Percentiles rank a stretch among this genome's conserved stretches.
Conservation (phyloP, 2,113 vertebrate species). For the Phrynocephalus versicolor region DNA sequence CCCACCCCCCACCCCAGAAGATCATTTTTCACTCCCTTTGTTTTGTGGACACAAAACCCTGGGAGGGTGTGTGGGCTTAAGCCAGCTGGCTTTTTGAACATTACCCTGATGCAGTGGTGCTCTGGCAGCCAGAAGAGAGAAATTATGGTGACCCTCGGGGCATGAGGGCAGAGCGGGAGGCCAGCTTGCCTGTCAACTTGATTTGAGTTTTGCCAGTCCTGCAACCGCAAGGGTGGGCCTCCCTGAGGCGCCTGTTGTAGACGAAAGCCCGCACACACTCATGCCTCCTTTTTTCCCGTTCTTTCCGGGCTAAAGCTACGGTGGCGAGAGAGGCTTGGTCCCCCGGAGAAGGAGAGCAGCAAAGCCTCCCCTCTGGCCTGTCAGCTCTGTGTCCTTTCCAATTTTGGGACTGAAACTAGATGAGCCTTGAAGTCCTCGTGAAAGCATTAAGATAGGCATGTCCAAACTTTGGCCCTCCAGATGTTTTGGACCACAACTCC, state of each 20-base stretch:
- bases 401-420: not conserved
- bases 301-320: not conserved
- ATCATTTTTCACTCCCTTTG: not conserved
- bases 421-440: not conserved
- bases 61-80: too few relatives aligned
- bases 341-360: not conserved
- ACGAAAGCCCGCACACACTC: not conserved
- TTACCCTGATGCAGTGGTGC: not conserved
- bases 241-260: not conserved
- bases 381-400: not conserved
- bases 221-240: not conserved
- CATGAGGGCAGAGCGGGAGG: not conserved
- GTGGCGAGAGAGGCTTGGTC: not conserved
- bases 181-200: not conserved
- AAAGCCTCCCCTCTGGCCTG: not conserved
- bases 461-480: too few relatives aligned
- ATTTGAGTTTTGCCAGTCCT: slow-evolving; percentile 13
- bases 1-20: not conserved
- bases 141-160: not conserved
- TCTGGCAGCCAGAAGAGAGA: not conserved
- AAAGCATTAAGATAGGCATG: not conserved
- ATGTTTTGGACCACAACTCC: too few relatives aligned
- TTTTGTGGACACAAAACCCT: not conserved
- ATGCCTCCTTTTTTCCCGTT: not conserved
- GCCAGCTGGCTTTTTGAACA: not conserved